Evolutionary conservation across 2,888 invertebrate species (phyloP), one percentile per base, ranked within the genome.

Genomic region (Phortica okadai): DNA sequence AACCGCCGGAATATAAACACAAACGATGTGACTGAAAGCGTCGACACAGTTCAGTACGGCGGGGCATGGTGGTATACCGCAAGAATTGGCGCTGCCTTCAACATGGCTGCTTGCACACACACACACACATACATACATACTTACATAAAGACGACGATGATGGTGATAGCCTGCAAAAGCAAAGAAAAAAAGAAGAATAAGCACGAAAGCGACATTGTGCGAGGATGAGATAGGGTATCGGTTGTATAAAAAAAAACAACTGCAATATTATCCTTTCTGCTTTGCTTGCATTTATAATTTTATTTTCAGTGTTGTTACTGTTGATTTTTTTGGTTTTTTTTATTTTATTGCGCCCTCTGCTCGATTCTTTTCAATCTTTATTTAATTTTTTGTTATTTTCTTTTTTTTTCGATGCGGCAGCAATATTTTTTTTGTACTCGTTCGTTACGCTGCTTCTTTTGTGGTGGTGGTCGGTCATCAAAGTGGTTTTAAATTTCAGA

Each of bases 201-300:
- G 21, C 59, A 16, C 21, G 33, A 21, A 16, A 66, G 72, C 67
- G 41, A 8, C 72, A 56, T 33, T 64, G 14, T 62, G 59, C 11
- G 58, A n/a, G 33, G 45, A 45, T n/a, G 50, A 74, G 78, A 73
- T 75, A 75, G 76, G 76, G 80, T 77, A 82, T 80, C 79, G 76
- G 76, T 82, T n/a, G 21, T 21, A 44, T 42, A 67, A 67, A 44
- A 44, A 67, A 67, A 16, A 10, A n/a, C 42, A 41, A 16, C 66
- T 33, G 33, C 66, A 64, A 74, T 33, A 66, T 64, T 54, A 74
- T 62, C 74, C 45, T 73, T 73, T 62, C 11, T 73, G 44, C 69
- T 69, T 45, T 69, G 50, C 69, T 45, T 69, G 69, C 25, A 16
- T 69, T 69, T 45, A 69, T 69, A 64, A 64, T 64, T 64, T 64